Conservation (phyloP, 2,797 vertebrate species). For the Centroberyx gerrardi region DNA sequence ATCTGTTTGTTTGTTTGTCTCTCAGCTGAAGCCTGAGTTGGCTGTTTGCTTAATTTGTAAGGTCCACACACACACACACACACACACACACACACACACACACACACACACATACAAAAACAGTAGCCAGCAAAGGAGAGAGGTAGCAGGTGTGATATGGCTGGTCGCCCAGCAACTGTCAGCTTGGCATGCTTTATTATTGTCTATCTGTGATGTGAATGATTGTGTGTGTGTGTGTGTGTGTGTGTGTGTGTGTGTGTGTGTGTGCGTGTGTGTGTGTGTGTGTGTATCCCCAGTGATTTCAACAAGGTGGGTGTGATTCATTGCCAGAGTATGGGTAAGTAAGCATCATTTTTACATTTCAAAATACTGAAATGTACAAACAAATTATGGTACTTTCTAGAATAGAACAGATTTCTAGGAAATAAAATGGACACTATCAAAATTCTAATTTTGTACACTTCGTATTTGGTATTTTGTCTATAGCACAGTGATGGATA, state of each 20-base stretch:
- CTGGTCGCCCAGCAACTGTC: constrained; percentile 60
- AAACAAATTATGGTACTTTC: no score
- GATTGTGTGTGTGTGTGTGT: constrained; percentile 27
- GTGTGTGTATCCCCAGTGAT: not conserved
- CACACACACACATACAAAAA: not conserved
- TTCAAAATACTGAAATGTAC: no score
- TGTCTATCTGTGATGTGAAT: constrained; percentile 34
- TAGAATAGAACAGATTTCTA: no score
- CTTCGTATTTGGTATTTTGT: no score
- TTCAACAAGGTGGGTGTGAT: constrained; percentile 13
- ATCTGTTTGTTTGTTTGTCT: constrained; percentile 22
- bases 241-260: no score
- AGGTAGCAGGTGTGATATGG: constrained; percentile 49
- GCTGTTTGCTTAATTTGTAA: constrained; percentile 40
- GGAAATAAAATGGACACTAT: no score
- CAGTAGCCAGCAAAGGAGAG: not conserved
- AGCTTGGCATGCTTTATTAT: constrained; percentile 53
- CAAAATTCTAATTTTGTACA: no score
- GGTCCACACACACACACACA: constrained; percentile 2
- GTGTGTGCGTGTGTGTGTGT: no score
- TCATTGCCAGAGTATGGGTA: not conserved
- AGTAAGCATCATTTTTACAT: no score
- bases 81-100: constrained; percentile 15
- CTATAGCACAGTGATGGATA: no score
- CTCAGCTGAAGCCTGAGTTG: constrained; percentile 21